Evolutionary conservation across 1,140 invertebrate genomes (phyloP).

Genomic region (Limonius californicus): DNA sequence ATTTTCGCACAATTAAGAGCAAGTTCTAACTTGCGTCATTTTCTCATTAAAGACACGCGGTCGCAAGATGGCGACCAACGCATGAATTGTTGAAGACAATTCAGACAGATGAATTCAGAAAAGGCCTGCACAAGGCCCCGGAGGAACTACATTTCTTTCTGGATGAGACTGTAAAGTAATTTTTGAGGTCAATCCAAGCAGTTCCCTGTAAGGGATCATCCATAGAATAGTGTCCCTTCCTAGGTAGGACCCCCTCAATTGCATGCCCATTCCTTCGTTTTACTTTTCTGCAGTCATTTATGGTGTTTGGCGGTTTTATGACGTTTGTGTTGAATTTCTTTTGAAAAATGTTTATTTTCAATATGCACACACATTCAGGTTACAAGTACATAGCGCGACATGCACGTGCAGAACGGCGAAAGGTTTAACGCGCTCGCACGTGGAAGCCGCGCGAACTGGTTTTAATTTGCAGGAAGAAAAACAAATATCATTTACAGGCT

Average conservation of each 20-base stretch:
- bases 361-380: conserved; percentile 48
- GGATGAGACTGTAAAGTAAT: conserved; percentile 49
- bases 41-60: neutral
- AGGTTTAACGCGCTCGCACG: neutral
- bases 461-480: conserved; percentile 21
- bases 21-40: conserved; percentile 3
- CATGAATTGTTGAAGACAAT: conserved; percentile 44
- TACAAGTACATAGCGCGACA: conserved; percentile 30
- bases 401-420: neutral
- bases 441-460: neutral
- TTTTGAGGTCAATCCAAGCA: conserved; percentile 47
- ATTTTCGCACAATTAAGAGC: neutral
- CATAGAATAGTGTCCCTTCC: conserved; percentile 26
- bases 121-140: conserved; percentile 40
- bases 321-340: neutral
- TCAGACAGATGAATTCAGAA: conserved; percentile 46
- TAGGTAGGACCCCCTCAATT: conserved; percentile 42
- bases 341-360: conserved; percentile 27
- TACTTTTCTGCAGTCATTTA: conserved; percentile 5
- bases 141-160: conserved; percentile 46
- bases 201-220: conserved; percentile 23
- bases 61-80: neutral
- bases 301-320: conserved; percentile 12
- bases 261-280: conserved; percentile 6
- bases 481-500: conserved; percentile 23